These are phyloP conservation scores for Botrylloides violaceus DNA, from an alignment of 23 tunicate species.

Conservation along the genomic window DNA sequence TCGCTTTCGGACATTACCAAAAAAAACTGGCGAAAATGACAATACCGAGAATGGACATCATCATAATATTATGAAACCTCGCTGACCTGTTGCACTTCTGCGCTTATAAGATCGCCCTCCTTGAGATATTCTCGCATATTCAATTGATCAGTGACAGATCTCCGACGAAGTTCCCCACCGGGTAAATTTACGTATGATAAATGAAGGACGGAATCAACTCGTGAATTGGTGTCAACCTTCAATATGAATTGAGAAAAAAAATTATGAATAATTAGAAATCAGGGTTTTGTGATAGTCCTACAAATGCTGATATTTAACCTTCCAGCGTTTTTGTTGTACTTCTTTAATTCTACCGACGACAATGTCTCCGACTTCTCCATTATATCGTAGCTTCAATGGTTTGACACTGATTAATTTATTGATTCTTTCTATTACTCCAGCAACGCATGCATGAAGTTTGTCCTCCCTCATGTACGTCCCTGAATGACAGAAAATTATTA, in stretches of 20 bases:
- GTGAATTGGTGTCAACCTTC: conserved; percentile 89
- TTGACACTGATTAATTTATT: conserved; percentile 92
- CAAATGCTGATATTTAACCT: conserved; percentile 25
- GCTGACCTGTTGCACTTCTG: conserved; percentile 89
- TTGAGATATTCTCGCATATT: conserved; percentile 88
- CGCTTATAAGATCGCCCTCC: conserved; percentile 96
- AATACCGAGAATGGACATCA: no score
- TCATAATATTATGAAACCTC: no score
- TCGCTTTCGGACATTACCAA: no score
- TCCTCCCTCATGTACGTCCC: conserved; percentile 35
- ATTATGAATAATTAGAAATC: background rate
- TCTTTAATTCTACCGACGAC: conserved; percentile 95
- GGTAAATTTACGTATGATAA: conserved; percentile 89
- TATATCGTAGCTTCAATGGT: conserved; percentile 58
- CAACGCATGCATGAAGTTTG: conserved; percentile 80
- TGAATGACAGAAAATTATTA: background rate
- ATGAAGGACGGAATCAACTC: conserved; percentile 71
- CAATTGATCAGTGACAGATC: conserved; percentile 94
- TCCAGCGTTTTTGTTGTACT: conserved; percentile 98
- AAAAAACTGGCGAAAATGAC: no score
- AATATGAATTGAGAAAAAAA: no score
- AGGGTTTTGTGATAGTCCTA: background rate
- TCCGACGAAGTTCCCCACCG: conserved; percentile 89
- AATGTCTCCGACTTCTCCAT: conserved; percentile 97
- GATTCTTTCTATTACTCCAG: conserved; percentile 92